A percentile compares a stretch with the other conserved stretches of the same genome.
Conservation (phyloP, 2,888 invertebrate species). For the Atrina japonica region DNA sequence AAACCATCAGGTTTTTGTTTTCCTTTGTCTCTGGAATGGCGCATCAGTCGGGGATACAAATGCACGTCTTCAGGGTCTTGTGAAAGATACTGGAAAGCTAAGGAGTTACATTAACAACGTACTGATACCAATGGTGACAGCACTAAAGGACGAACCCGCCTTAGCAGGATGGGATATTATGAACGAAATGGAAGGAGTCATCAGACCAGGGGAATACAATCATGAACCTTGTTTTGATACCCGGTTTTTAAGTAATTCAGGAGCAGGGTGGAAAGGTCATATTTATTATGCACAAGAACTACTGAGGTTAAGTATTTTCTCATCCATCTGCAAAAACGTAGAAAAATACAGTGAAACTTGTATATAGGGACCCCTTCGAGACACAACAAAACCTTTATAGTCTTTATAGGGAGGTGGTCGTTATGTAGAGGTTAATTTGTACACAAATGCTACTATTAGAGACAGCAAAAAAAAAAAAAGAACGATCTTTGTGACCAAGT, state of each 20-base stretch:
- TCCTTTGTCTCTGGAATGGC: slow-evolving; percentile 59
- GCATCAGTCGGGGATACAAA: slow-evolving; percentile 40
- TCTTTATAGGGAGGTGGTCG: too few relatives aligned
- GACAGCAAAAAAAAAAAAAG: too few relatives aligned
- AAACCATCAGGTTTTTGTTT: slow-evolving; percentile 51
- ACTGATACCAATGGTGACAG: slow-evolving; percentile 55
- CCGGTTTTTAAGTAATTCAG: slow-evolving; percentile 41
- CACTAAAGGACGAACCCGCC: slow-evolving; percentile 53
- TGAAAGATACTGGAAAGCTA: slow-evolving; percentile 52
- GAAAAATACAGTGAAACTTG: too few relatives aligned
- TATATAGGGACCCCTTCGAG: too few relatives aligned
- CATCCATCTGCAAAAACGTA: too few relatives aligned
- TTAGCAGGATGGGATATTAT: slow-evolving; percentile 64
- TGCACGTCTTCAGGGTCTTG: slow-evolving; percentile 46
- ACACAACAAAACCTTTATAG: too few relatives aligned
- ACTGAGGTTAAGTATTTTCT: slow-evolving; percentile 36
- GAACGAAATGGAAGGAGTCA: slow-evolving; percentile 59
- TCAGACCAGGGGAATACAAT: slow-evolving; percentile 35
- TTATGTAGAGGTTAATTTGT: too few relatives aligned
- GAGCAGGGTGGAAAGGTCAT: slow-evolving; percentile 56
- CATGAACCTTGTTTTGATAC: slow-evolving; percentile 58
- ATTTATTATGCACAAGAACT: slow-evolving; percentile 42
- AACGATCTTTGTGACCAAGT: too few relatives aligned
- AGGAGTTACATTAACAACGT: slow-evolving; percentile 59
- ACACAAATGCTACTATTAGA: too few relatives aligned